Evolutionary conservation across 2,888 invertebrate species (phyloP), one percentile per base, ranked within the genome.

Genomic region (Chloroclysta siterata): DNA sequence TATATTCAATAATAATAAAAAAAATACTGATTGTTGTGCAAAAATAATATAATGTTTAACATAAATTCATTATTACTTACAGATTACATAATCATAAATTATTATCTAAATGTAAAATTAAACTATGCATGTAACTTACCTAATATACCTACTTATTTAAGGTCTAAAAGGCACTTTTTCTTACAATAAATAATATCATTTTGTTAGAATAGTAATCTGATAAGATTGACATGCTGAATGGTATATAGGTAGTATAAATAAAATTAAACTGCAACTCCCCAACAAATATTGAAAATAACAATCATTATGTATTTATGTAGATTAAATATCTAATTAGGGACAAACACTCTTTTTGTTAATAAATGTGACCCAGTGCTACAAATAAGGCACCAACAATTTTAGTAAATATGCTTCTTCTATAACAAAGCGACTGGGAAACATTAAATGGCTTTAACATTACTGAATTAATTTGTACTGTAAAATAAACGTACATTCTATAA

Each of bases 31-130:
- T 65, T 79, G 79, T 85, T 87, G 88, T 91, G 89, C 84, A 91
- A 93, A 93, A 93, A 93, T 93, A 82, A 83, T 85, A 87, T 88
- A 79, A 77, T 88, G 85, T 84, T 82, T 83, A 88, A 87, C 87
- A 88, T 85, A 84, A 75, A 79, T 77, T 76, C 72, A 79, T 78
- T 81, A 84, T 79, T 77, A 79, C 79, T 84, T 61, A 65, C 39
- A 87, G 33, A 63, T 65, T 66, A 52, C 62, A 69, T 65, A 65
- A 47, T 58, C 42, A 69, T 72, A 70, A 62, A 65, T 65, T 66
- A 68, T 50, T 47, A 58, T 52, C 64, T 65, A 62, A 68, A 51
- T 64, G 72, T 70, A 72, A 53, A 72, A 70, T 66, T 69, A 70
- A 52, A 51, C 72, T 72, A 72, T 56, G 28, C 60, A 48, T 58